These are phyloP conservation scores for Premnoplex brunnescens DNA, from an alignment of 2,797 vertebrate genomes.

Conservation along the genomic window DNA sequence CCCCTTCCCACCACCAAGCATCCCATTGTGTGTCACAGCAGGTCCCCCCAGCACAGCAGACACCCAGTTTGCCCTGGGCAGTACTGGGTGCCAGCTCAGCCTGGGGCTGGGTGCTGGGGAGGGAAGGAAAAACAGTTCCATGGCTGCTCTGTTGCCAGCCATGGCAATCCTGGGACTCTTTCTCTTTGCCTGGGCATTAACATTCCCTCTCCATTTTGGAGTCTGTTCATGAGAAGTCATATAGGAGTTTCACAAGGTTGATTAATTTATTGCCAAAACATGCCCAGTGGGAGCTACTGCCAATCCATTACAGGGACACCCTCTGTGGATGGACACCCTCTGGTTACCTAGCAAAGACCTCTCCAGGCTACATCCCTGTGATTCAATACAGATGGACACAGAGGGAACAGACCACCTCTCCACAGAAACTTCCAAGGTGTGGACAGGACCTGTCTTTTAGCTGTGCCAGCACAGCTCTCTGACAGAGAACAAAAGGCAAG, in stretches of 20 bases:
- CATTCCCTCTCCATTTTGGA: not conserved
- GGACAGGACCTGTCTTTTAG: not conserved
- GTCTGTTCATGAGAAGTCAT: not conserved
- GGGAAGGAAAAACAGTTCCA: not conserved
- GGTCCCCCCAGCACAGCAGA: accelerated
- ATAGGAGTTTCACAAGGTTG: not conserved
- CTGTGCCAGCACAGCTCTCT: not conserved
- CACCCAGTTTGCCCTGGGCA: not conserved
- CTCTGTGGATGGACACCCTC: not conserved
- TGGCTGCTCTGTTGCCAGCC: not conserved
- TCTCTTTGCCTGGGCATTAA: not conserved
- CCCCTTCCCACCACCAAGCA: not conserved
- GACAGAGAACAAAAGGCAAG: not conserved
- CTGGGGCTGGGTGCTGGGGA: not conserved
- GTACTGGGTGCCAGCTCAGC: not conserved
- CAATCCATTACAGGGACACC: not conserved
- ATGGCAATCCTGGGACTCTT: not conserved
- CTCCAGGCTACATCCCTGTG: not conserved
- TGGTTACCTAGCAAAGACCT: not conserved
- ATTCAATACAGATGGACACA: accelerated
- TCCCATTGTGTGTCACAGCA: accelerated
- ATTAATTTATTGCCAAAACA: not conserved
- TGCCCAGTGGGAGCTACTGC: not conserved
- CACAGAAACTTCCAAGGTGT: not conserved
- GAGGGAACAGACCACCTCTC: not conserved